Base-by-base conservation (phyloP, 2,797 vertebrate species). In the Acipenser oxyrinchus region DNA sequence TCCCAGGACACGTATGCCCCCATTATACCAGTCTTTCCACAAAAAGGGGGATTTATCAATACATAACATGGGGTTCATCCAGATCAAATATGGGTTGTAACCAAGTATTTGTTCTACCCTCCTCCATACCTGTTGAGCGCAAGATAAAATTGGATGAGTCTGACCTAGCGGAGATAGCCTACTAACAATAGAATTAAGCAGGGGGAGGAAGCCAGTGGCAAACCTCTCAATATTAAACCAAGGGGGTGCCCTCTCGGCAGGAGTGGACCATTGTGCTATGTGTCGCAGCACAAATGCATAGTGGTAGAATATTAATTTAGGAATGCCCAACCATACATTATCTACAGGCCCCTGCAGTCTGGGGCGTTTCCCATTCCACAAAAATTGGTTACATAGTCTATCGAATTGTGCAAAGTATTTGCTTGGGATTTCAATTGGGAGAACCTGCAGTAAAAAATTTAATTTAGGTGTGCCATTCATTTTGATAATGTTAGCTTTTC, bases 221-320 rank as follows among this genome's bases (percentile, higher is more conserved):
- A 6, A 65, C n/a, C 52, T 48, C n/a, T 71, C 66, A 57, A 66
- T 65, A 37, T 1, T 51, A 23, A n/a, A 65, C 23, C 55, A 70
- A 37, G 60, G 66, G 9, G 68, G 68, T 8, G 63, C 50, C 10
- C 23, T 15, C 12, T 70, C 63, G 8, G 68, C 66, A 2, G 64
- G 67, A 10, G 66, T 50, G 11, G 57, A 60, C 66, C 57, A 70
- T 9, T 71, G 65, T 6, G 68, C 18, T 51, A 70, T n/a, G 10
- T 69, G 64, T 63, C 63, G 58, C 1, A 69, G 63, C 49, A n/a
- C 60, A 51, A 75, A 71, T 10, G 62, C 65, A 60, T 55, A 65
- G 13, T 69, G 65, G 51, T 69, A 75, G 48, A 60, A 70, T 7
- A 67, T 10, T 6, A 61, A 7, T 10, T 69, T 48, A 7, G 60